phyloP scores from a whole-genome alignment of 2,888 invertebrate genomes.

The Germaria angustata region DNA sequence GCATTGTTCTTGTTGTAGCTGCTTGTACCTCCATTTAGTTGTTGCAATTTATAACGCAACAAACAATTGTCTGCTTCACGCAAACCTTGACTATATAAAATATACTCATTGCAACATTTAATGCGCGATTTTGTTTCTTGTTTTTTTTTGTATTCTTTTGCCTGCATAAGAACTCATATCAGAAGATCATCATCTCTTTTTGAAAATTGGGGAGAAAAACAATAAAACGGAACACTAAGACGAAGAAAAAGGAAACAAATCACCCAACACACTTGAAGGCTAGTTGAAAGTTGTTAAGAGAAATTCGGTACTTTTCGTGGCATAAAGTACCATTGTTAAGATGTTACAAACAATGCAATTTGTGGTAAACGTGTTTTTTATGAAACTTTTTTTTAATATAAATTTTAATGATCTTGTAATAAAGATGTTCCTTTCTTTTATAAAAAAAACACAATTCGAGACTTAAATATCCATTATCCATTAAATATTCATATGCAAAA shows the following conservation, averaged over 20 bases:
- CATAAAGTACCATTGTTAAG: not conserved
- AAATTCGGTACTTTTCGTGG: not conserved
- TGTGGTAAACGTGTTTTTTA: too few relatives aligned
- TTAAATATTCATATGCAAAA: too few relatives aligned
- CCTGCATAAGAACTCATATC: slow-evolving; percentile 52
- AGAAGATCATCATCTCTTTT: slow-evolving; percentile 44
- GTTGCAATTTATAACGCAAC: slow-evolving; percentile 67
- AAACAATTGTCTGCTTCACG: slow-evolving; percentile 66
- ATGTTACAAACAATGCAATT: not conserved
- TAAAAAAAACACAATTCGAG: too few relatives aligned
- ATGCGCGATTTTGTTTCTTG: slow-evolving; percentile 73
- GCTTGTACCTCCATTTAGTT: slow-evolving; percentile 56
- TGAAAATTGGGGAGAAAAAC: not conserved
- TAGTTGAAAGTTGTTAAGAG: too few relatives aligned
- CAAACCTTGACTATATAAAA: slow-evolving; percentile 38
- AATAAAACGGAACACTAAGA: not conserved
- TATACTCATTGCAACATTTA: slow-evolving; percentile 77
- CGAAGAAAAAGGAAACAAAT: slow-evolving; percentile 17
- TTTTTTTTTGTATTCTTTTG: slow-evolving; percentile 6
- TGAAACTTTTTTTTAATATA: too few relatives aligned
- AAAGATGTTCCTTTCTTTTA: too few relatives aligned
- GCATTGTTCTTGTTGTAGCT: slow-evolving; percentile 29
- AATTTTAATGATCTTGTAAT: too few relatives aligned
- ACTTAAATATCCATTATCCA: too few relatives aligned
- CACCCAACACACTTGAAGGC: slow-evolving; percentile 51